Percentiles rank a stretch among this genome's conserved stretches.
phyloP scores from a whole-genome alignment of 2,888 invertebrate genomes.

The Cephus sareptanus region DNA sequence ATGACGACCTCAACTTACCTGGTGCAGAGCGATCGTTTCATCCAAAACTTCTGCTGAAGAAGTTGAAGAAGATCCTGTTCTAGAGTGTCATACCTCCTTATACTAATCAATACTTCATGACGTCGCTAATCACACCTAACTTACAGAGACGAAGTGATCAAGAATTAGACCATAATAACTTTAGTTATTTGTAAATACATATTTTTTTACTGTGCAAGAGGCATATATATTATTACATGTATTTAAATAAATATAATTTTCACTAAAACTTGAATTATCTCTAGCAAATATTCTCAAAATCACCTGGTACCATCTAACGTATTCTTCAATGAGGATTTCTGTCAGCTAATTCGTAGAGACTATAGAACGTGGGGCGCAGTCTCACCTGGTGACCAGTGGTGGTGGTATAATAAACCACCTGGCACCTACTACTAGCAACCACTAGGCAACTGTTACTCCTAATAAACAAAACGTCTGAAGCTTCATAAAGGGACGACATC shows the following conservation, averaged over 20 bases:
- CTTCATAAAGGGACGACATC: not conserved
- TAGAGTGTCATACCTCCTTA: not conserved
- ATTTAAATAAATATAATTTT: not conserved
- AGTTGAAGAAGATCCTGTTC: conserved; percentile 17
- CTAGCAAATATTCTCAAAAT: not conserved
- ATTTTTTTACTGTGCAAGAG: too few species aligned
- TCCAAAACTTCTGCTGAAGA: conserved; percentile 13
- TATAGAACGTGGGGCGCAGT: not conserved
- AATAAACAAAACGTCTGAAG: not conserved
- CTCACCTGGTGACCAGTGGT: not conserved
- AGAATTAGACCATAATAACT: not conserved
- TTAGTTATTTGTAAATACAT: not conserved
- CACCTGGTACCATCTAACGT: not conserved
- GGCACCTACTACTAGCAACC: not conserved
- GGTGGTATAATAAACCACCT: not conserved
- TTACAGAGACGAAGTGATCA: not conserved
- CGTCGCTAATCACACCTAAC: not conserved
- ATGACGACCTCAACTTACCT: conserved; percentile 3
- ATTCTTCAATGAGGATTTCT: not conserved
- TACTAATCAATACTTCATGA: not conserved
- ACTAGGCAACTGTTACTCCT: not conserved
- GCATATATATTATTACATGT: not conserved
- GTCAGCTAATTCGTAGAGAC: not conserved
- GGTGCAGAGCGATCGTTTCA: conserved; percentile 5
- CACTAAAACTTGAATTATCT: not conserved